Evolutionary conservation across 2,113 vertebrate genomes (phyloP).

Genomic region (Amphiprion ocellaris): DNA sequence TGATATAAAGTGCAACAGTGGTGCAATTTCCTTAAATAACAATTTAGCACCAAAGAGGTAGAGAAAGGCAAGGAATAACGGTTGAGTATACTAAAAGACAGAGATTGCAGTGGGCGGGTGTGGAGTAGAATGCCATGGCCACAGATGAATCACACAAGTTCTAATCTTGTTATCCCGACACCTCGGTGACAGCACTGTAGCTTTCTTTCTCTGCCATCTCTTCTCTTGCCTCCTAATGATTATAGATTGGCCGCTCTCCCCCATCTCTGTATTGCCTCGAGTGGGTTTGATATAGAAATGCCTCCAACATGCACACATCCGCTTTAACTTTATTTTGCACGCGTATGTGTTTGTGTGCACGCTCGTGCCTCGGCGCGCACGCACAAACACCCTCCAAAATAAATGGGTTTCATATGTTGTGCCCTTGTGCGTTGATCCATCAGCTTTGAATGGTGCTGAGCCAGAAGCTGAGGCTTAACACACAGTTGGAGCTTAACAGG

Average conservation of each 20-base stretch:
- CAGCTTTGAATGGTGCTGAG: conserved; percentile 66
- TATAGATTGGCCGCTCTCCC: conserved; percentile 79
- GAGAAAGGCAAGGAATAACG: conserved; percentile 39
- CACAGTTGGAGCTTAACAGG: conserved; percentile 58
- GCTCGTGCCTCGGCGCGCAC: conserved; percentile 13
- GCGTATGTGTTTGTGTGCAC: conserved; percentile 33
- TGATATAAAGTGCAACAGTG: no score
- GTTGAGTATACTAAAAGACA: conserved; percentile 20
- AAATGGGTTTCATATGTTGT: conserved; percentile 82
- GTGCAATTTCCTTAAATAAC: neutral
- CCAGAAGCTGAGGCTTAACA: conserved; percentile 58
- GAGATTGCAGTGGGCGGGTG: conserved; percentile 48
- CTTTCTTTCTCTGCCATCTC: conserved; percentile 72
- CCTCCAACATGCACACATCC: conserved; percentile 47
- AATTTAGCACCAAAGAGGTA: conserved; percentile 9
- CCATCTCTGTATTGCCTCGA: conserved; percentile 56
- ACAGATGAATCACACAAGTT: conserved; percentile 81
- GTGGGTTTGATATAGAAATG: conserved; percentile 69
- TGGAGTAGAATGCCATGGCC: conserved; percentile 60
- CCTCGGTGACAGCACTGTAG: conserved; percentile 74
- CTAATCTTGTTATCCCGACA: conserved; percentile 84
- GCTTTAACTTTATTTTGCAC: conserved; percentile 49
- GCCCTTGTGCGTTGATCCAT: conserved; percentile 68
- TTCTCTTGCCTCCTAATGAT: conserved; percentile 79
- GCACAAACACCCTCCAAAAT: conserved; percentile 70